phyloP scores from a whole-genome alignment of 2,888 invertebrate genomes.

The Hanleya hanleyi region DNA sequence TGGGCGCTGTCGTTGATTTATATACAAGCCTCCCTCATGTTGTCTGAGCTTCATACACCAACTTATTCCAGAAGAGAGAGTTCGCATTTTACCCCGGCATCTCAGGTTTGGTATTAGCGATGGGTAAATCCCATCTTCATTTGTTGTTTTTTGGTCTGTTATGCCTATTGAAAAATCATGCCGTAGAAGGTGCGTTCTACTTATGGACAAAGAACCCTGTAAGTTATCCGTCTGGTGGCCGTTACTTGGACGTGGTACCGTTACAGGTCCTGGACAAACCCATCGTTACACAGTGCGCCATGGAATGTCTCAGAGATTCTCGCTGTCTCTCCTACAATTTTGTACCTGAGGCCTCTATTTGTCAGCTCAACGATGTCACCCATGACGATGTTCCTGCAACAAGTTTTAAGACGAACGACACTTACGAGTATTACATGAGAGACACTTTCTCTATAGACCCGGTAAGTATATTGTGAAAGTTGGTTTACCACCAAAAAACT shows the following conservation, averaged over 20 bases:
- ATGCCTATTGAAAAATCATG: too few relatives aligned
- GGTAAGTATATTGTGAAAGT: slow-evolving; percentile 36
- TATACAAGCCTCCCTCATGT: too few relatives aligned
- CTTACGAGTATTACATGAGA: slow-evolving; percentile 49
- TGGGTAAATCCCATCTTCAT: too few relatives aligned
- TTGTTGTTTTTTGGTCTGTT: too few relatives aligned
- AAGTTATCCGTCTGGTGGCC: slow-evolving; percentile 29
- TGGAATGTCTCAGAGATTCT: slow-evolving; percentile 53
- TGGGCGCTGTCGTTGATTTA: too few relatives aligned
- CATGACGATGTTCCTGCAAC: slow-evolving; percentile 45
- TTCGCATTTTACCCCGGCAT: too few relatives aligned
- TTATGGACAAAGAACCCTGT: slow-evolving; percentile 26
- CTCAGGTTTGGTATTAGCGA: too few relatives aligned
- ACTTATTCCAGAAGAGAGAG: too few relatives aligned
- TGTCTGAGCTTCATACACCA: too few relatives aligned
- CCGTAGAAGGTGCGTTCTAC: slow-evolving; percentile 9
- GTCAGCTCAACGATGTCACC: slow-evolving; percentile 58
- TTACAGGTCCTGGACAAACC: slow-evolving; percentile 43
- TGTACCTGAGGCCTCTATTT: slow-evolving; percentile 34
- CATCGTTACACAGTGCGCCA: slow-evolving; percentile 57
- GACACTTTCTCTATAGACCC: slow-evolving; percentile 55
- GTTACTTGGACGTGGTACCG: slow-evolving; percentile 43
- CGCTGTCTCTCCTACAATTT: slow-evolving; percentile 63
- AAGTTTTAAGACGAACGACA: slow-evolving; percentile 28
- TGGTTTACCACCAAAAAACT: background rate